phyloP scores from a whole-genome alignment of 2,113 vertebrate species.

The Clupea harengus region DNA sequence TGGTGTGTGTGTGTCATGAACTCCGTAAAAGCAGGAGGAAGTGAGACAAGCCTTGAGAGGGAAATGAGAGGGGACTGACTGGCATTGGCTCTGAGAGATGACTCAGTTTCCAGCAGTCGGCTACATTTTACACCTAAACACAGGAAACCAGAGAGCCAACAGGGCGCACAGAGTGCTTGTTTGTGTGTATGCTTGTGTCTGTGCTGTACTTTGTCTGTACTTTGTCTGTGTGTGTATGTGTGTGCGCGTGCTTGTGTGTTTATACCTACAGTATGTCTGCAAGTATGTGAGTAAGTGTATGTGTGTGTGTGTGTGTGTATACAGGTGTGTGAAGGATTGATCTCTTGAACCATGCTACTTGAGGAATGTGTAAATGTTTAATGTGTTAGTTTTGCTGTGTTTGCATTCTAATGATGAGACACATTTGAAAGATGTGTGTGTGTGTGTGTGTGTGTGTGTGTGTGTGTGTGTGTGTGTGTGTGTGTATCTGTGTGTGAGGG shows the following conservation, averaged over 20 bases:
- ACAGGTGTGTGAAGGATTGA: too few species aligned
- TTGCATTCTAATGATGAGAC: too few species aligned
- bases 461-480: too few species aligned
- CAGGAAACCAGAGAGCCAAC: not conserved
- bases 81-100: not conserved
- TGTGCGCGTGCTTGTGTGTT: too few species aligned
- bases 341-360: too few species aligned
- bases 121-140: slow-evolving; percentile 20
- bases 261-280: not conserved
- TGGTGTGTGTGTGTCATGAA: too few species aligned
- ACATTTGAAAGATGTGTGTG: too few species aligned
- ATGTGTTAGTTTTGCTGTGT: too few species aligned
- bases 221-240: not conserved
- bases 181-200: too few species aligned
- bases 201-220: not conserved
- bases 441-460: too few species aligned
- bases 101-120: not conserved
- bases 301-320: not conserved
- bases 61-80: slow-evolving; percentile 24
- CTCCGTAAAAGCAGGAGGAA: slow-evolving; percentile 21
- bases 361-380: too few species aligned
- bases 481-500: too few species aligned
- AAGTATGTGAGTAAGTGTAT: not conserved
- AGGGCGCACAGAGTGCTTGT: not conserved
- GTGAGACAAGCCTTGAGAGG: slow-evolving; percentile 4